A percentile compares a stretch with the other conserved stretches of the same genome.
These are phyloP conservation scores for Pseudotriccus pelzelni DNA, from an alignment of 2,797 vertebrate genomes.

Conservation along the genomic window DNA sequence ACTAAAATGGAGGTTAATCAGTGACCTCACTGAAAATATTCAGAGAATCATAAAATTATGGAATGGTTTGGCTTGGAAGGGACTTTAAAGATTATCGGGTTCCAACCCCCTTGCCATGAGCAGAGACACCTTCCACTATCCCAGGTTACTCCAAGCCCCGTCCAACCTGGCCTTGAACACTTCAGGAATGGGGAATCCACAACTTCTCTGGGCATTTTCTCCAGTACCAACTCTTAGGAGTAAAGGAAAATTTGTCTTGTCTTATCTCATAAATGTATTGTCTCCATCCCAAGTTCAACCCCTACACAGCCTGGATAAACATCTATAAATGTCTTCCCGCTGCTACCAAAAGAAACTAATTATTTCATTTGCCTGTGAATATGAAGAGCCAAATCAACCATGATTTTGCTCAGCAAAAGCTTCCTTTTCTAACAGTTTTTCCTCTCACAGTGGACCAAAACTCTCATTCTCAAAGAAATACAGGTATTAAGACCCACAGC, in stretches of 20 bases:
- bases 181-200: not conserved
- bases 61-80: too few relatives aligned
- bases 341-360: not conserved
- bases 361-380: not conserved
- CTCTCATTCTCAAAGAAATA: not conserved
- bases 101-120: not conserved
- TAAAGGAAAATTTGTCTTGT: not conserved
- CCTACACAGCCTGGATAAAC: not conserved
- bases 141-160: rapidly evolving
- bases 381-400: not conserved
- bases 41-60: not conserved
- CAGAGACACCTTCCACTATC: not conserved
- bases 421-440: not conserved
- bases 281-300: not conserved
- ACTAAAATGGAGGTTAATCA: not conserved
- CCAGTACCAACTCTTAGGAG: not conserved
- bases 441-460: not conserved
- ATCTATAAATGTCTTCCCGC: not conserved
- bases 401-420: not conserved
- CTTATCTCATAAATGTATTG: not conserved
- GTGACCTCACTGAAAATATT: not conserved
- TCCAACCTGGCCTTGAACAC: not conserved
- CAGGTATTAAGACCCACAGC: not conserved
- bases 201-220: not conserved
- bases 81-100: not conserved